Conservation (phyloP, 2,113 vertebrate species). For the Anguilla rostrata region DNA sequence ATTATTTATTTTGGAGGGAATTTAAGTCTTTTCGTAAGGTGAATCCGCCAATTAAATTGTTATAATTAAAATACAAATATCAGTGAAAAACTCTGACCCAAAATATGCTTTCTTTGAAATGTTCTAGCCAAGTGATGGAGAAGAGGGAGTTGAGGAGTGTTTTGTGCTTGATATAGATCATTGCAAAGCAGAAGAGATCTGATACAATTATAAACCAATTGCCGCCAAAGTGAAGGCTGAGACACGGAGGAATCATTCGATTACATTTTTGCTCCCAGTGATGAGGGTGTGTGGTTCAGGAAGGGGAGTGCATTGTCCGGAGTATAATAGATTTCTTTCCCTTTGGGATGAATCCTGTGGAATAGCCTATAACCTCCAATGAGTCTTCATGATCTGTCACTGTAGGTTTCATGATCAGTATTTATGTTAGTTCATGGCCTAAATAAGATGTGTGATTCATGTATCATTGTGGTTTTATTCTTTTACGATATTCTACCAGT, state of each 20-base stretch:
- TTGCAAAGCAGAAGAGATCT: background rate
- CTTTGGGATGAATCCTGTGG: background rate
- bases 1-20: too few species aligned
- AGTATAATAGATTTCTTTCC: slow-evolving; percentile 15
- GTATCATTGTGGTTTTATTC: background rate
- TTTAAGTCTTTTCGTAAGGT: background rate
- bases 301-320: background rate
- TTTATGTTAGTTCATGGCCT: background rate
- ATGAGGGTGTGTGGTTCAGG: background rate
- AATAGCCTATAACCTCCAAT: slow-evolving; percentile 27
- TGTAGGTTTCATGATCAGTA: slow-evolving; percentile 11
- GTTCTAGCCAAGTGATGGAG: background rate
- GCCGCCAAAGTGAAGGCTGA: slow-evolving; percentile 24
- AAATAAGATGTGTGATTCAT: background rate
- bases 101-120: background rate
- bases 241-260: background rate
- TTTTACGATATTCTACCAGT: background rate
- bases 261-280: background rate
- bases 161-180: background rate
- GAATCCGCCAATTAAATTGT: background rate
- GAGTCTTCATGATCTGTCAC: background rate
- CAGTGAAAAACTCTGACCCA: too few species aligned
- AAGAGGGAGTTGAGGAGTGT: background rate
- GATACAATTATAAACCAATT: slow-evolving; percentile 28
- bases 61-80: background rate